These are phyloP conservation scores for Corythornis leucogaster DNA, from an alignment of 2,797 vertebrate genomes.

Conservation along the genomic window DNA sequence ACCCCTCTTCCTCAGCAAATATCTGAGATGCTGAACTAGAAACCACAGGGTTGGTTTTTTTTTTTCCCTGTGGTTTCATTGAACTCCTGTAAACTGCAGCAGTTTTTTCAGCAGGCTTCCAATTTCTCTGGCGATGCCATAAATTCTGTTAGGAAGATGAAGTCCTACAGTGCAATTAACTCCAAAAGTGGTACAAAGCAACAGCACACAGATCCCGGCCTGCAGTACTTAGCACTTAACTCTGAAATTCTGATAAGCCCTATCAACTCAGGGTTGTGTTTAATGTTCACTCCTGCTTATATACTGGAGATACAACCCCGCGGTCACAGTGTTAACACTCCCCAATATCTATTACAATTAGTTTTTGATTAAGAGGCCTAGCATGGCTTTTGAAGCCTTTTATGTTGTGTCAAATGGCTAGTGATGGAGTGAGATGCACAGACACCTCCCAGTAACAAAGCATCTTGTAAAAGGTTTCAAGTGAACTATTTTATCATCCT, in stretches of 20 bases:
- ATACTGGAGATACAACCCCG: conserved; percentile 88
- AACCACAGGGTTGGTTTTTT: not conserved
- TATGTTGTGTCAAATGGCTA: conserved; percentile 96
- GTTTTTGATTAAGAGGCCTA: conserved; percentile 99
- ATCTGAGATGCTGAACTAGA: not conserved
- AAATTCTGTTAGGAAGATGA: conserved; percentile 79
- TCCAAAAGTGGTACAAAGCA: conserved; percentile 85
- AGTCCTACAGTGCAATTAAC: conserved; percentile 82
- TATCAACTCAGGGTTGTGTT: conserved; percentile 91
- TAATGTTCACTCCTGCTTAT: conserved; percentile 90
- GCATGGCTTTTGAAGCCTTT: conserved; percentile 94
- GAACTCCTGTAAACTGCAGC: conserved; percentile 52
- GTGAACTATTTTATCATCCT: conserved; percentile 99
- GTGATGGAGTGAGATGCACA: conserved; percentile 93
- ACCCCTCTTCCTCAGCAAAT: not conserved
- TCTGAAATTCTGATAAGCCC: conserved; percentile 85
- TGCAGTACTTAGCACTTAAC: conserved; percentile 88
- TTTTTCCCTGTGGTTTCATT: conserved; percentile 64
- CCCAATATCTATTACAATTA: conserved; percentile 99
- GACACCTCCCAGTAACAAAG: conserved; percentile 96
- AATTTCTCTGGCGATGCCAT: conserved; percentile 68
- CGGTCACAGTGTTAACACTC: conserved; percentile 96
- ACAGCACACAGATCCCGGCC: conserved; percentile 80
- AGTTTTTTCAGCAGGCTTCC: conserved; percentile 49
- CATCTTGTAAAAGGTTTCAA: conserved; percentile 95